Conservation (phyloP, 2,113 vertebrate species). For the Upupa epops region DNA sequence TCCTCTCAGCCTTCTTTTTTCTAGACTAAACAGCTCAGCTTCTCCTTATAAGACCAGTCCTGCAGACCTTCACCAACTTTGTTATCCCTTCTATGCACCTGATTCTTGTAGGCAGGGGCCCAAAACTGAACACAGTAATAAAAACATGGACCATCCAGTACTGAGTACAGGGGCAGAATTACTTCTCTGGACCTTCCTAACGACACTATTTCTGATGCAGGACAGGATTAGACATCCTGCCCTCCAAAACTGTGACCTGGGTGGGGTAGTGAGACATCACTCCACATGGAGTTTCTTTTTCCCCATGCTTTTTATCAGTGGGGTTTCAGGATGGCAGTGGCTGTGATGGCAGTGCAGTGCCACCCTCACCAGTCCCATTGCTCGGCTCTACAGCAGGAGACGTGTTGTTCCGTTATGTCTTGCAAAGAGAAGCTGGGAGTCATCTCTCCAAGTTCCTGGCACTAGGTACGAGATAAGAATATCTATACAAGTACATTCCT, state of each 20-base stretch:
- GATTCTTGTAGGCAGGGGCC: too few relatives aligned
- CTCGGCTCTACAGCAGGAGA: not conserved
- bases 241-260: not conserved
- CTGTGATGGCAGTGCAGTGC: not conserved
- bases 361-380: not conserved
- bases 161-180: too few relatives aligned
- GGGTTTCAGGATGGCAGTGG: not conserved
- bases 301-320: not conserved
- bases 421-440: not conserved
- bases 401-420: not conserved
- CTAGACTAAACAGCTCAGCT: too few relatives aligned
- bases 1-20: too few relatives aligned
- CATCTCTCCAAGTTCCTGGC: not conserved
- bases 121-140: too few relatives aligned
- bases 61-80: too few relatives aligned
- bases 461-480: not conserved
- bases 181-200: too few relatives aligned
- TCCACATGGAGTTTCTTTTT: not conserved
- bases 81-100: too few relatives aligned
- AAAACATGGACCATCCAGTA: too few relatives aligned
- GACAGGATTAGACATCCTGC: not conserved
- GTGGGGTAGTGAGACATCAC: not conserved
- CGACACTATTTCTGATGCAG: too few relatives aligned
- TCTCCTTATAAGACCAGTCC: too few relatives aligned
- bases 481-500: not conserved